Base-by-base conservation (phyloP, 2,797 vertebrate genomes). In the Danio jaintianensis region DNA sequence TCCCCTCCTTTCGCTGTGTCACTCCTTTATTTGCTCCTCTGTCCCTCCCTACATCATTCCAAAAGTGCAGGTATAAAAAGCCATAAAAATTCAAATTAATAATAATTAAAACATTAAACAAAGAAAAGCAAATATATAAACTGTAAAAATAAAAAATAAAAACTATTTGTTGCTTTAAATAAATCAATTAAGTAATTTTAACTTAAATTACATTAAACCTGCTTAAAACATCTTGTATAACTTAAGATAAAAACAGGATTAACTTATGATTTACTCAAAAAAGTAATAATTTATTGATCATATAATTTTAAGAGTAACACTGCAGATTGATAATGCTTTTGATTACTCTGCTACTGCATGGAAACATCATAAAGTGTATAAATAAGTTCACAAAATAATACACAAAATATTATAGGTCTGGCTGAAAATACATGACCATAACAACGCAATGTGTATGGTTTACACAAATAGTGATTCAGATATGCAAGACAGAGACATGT, bases 11-110 rank as follows among this genome's bases (percentile, higher is more conserved):
- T 62, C 62, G 72, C 7, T 50, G n/a, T 67, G 80, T 74, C 85
- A 82, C 82, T 82, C 85, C 82, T 78, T 78, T 86, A 75, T 86
- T 84, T 86, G 82, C 69, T 64, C 38, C 53, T 83, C 43, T 82
- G 76, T 76, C 67, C 64, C 80, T 67, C 62, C 22, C 50, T 74
- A 29, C 72, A 73, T 82, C 76, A 63, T 69, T 22, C 74, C 22
- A 20, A 68, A 48, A 18, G 16, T 43, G 20, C 63, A 45, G 15
- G 18, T 15, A 45, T 61, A 50, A 48, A 29, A 29, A 45, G 15
- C 11, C 15, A 45, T 61, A 50, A 38, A 29, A 29, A 29, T 29
- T 29, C 29, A 29, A 29, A 29, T 1, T 29, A 29, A 29, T 29
- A 29, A 29, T 29, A 29, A 29, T 29, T 29, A 29, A 29, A 29